Conservation (phyloP, 2,113 vertebrate species). For the Dascyllus trimaculatus region DNA sequence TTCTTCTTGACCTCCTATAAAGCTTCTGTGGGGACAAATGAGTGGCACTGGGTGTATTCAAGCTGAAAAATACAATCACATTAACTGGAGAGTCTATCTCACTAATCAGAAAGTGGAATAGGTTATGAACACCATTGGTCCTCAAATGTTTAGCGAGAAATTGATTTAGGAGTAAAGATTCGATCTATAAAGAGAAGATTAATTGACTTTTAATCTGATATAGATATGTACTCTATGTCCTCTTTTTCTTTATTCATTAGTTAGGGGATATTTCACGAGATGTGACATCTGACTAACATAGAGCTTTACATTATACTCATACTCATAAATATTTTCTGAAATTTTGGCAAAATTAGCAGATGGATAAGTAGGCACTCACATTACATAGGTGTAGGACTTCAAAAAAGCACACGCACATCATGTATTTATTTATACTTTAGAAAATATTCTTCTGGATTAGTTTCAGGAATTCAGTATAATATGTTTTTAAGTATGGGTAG, state of each 20-base stretch:
- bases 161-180: background rate
- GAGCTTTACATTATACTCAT: background rate
- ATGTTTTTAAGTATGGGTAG: too few relatives aligned
- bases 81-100: slow-evolving; percentile 8
- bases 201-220: background rate
- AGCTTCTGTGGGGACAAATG: slow-evolving; percentile 21
- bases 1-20: slow-evolving; percentile 12
- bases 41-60: slow-evolving; percentile 11
- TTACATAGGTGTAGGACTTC: too few relatives aligned
- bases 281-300: background rate
- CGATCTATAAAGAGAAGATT: background rate
- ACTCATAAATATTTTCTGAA: too few relatives aligned
- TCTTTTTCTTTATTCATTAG: background rate
- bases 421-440: too few relatives aligned
- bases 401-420: too few relatives aligned
- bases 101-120: slow-evolving; percentile 21
- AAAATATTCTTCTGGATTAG: too few relatives aligned
- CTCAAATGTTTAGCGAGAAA: slow-evolving; percentile 9
- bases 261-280: background rate
- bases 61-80: slow-evolving; percentile 42
- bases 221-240: background rate
- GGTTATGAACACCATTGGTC: background rate
- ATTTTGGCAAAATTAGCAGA: too few relatives aligned
- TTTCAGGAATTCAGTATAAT: too few relatives aligned
- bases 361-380: too few relatives aligned